Evolutionary conservation across 2,113 vertebrate species (phyloP).

Genomic region (Osmerus mordax): DNA sequence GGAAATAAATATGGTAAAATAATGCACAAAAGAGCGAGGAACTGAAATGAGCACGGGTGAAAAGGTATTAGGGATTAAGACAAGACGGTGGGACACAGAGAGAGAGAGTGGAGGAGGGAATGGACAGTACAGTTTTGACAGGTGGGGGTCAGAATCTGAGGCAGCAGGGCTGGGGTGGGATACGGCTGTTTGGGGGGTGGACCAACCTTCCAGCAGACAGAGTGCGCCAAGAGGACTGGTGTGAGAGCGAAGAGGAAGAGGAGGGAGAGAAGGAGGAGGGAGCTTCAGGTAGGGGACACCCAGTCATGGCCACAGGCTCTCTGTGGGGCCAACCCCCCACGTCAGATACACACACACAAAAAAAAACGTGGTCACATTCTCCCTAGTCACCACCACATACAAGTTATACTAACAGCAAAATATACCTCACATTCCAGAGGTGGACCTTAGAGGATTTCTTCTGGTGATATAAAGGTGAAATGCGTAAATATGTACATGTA

Average conservation of each 20-base stretch:
- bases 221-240: slow-evolving; percentile 83
- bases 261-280: no score
- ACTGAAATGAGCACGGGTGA: slow-evolving; percentile 81
- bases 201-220: slow-evolving; percentile 82
- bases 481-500: no score
- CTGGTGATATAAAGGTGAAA: no score
- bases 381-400: slow-evolving; percentile 24
- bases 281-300: slow-evolving; percentile 42
- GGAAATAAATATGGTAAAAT: background rate
- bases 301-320: slow-evolving; percentile 85
- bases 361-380: slow-evolving; percentile 76
- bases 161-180: no score
- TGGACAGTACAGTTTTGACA: no score
- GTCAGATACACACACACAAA: slow-evolving; percentile 84
- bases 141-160: no score
- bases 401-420: no score
- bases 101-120: background rate
- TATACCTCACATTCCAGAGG: no score
- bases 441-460: no score
- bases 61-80: slow-evolving; percentile 34
- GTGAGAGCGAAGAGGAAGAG: slow-evolving; percentile 64
- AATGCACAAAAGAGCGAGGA: slow-evolving; percentile 38
- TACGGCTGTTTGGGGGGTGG: slow-evolving; percentile 60
- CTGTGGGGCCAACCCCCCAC: slow-evolving; percentile 81
- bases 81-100: background rate